Base-by-base conservation (phyloP, 2,113 vertebrate species). In the Platysternon megacephalum region DNA sequence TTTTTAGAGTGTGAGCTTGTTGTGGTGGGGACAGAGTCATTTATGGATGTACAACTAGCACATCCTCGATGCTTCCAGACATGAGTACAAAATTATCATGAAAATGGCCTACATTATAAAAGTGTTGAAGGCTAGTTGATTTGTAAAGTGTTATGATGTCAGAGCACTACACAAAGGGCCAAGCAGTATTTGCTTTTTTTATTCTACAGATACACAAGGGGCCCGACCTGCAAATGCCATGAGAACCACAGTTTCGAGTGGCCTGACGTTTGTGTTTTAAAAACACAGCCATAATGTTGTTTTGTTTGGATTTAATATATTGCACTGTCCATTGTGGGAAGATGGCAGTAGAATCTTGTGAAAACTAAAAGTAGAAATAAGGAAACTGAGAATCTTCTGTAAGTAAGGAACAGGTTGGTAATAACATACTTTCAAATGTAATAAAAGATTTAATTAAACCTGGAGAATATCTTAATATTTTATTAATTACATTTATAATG, bases 381-480 rank as follows among this genome's bases (percentile, higher is more conserved):
- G 65, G 65, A 51, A 72, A 61, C 14, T 3, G 11, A 16, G 58
- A 92, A 46, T 42, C 79, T 93, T 28, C 79, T 24, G 17, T 51
- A 80, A 52, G 48, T 22, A 42, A 82, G 51, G n/a, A 55, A 55
- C 80, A 26, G 65, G 65, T 72, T 72, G 65, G 65, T 72, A 72
- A 39, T 72, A 39, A 72, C n/a, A 72, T 39, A 72, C 80, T 82
- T 61, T 44, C 19, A 79, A 29, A 26, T 17, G 82, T 42, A 72
- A 21, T 48, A 2, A 35, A 11, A 74, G 76, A 88, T 79, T 58
- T 78, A 80, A 87, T 86, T 84, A 78, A 94, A 90, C 46, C 82
- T 14, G 44, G 87, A 74, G 53, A 78, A 85, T 72, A 52, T 61
- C 80, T 87, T 19, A 78, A 19, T 82, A 61, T 51, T 39, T 76